Conservation (phyloP, 1,140 invertebrate species). For the Caenorhabditis elegans region DNA sequence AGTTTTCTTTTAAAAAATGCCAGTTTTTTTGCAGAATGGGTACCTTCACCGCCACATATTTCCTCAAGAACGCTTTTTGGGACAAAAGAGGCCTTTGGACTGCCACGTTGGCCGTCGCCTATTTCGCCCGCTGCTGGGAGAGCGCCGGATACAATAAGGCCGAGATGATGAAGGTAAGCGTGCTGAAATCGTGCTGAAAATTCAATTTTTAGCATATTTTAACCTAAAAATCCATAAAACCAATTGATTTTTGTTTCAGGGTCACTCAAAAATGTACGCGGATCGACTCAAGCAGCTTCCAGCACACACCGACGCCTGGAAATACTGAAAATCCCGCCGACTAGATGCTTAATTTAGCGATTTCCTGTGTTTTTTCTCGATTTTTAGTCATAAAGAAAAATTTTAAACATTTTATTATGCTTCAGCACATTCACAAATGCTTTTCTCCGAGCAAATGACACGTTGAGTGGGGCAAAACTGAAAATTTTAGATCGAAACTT, state of each 20-base stretch:
- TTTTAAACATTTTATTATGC: too few relatives aligned
- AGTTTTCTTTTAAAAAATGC: background rate
- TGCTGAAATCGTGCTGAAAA: background rate
- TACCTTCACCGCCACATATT: constrained; percentile 50
- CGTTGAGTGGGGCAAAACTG: too few relatives aligned
- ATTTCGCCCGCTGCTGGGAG: constrained; percentile 45
- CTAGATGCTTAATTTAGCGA: too few relatives aligned
- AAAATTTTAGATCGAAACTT: background rate
- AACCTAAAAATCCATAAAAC: too few relatives aligned
- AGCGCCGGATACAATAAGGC: constrained; percentile 44
- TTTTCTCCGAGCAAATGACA: background rate
- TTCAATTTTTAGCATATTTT: too few relatives aligned
- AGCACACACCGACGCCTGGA: constrained; percentile 35
- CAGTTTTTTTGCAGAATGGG: constrained; percentile 38
- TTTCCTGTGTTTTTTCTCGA: background rate
- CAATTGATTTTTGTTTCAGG: background rate
- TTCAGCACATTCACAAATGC: background rate
- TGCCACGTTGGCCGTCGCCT: constrained; percentile 22
- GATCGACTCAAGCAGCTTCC: constrained; percentile 34
- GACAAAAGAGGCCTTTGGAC: constrained; percentile 37
- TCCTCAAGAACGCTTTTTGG: constrained; percentile 43
- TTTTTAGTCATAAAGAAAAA: too few relatives aligned
- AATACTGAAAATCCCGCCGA: constrained; percentile 14
- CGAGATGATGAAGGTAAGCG: constrained; percentile 47
- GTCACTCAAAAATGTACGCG: constrained; percentile 41